Conservation (phyloP, 2,888 invertebrate species). For the Eurytoma californica region DNA sequence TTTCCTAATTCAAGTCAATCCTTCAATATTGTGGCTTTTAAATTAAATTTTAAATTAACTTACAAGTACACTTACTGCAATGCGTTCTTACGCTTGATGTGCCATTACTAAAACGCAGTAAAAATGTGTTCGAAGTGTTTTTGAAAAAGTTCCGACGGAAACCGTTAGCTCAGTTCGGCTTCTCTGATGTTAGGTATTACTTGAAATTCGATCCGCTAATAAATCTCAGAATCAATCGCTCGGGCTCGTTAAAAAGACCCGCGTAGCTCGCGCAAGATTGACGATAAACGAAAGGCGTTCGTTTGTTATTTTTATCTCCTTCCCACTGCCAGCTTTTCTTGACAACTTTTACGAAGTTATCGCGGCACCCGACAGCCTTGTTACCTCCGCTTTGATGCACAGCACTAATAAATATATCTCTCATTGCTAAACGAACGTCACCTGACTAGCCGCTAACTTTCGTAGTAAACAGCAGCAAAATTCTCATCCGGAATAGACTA, state of each 20-base stretch:
- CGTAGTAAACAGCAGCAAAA: constrained; percentile 3
- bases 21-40: too few species aligned
- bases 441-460: not conserved
- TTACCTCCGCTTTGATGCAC: constrained; percentile 38
- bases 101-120: not conserved
- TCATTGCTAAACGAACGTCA: constrained; percentile 14
- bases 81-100: not conserved
- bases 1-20: too few species aligned
- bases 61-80: too few species aligned
- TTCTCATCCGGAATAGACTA: constrained; percentile 7
- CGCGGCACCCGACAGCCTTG: constrained; percentile 25
- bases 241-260: not conserved
- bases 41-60: too few species aligned
- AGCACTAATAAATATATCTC: constrained; percentile 43
- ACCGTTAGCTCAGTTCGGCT: not conserved
- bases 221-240: constrained; percentile 25
- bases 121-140: not conserved
- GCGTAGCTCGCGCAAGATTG: constrained; percentile 23
- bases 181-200: not conserved
- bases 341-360: constrained; percentile 18
- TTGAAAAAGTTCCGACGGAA: not conserved
- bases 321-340: not conserved
- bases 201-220: constrained; percentile 17
- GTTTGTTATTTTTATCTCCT: not conserved
- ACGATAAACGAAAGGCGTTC: constrained; percentile 21